Evolutionary conservation across 2,113 vertebrate species (phyloP).

Genomic region (Arizona elegans): DNA sequence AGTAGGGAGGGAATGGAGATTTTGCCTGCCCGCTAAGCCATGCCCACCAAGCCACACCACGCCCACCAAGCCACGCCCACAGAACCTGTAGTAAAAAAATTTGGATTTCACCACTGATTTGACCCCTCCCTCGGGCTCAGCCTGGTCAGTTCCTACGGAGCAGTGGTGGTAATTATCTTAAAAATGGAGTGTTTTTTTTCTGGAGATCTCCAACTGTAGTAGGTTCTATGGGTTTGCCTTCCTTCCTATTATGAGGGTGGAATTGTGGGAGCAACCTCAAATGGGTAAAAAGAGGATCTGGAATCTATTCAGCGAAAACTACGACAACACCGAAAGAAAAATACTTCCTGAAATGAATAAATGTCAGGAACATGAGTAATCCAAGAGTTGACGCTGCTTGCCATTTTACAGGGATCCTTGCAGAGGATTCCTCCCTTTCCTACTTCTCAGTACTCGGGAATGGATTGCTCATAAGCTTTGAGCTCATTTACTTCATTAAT

Average conservation of each 20-base stretch:
- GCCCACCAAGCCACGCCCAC: too few relatives aligned
- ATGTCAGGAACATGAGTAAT: accelerated
- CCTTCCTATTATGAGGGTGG: not conserved
- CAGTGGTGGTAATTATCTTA: too few relatives aligned
- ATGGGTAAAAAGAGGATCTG: not conserved
- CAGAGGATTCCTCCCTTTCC: not conserved
- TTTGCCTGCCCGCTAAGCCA: too few relatives aligned
- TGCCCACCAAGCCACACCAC: too few relatives aligned
- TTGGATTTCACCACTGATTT: too few relatives aligned
- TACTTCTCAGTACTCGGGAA: not conserved
- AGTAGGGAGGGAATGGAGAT: too few relatives aligned
- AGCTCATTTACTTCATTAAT: not conserved
- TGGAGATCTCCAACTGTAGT: not conserved
- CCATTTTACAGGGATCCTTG: not conserved
- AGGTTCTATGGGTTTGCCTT: not conserved
- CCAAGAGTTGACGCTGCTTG: not conserved
- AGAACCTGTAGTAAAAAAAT: too few relatives aligned
- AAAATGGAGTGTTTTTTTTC: not conserved
- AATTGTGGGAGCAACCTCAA: not conserved
- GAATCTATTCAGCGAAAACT: not conserved
- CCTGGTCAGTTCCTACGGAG: too few relatives aligned
- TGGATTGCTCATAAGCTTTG: not conserved
- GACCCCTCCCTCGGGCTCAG: too few relatives aligned
- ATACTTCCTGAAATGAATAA: not conserved
- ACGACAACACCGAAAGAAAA: not conserved